phyloP scores from a whole-genome alignment of 2,113 vertebrate species.

The Aegotheles bennettii region DNA sequence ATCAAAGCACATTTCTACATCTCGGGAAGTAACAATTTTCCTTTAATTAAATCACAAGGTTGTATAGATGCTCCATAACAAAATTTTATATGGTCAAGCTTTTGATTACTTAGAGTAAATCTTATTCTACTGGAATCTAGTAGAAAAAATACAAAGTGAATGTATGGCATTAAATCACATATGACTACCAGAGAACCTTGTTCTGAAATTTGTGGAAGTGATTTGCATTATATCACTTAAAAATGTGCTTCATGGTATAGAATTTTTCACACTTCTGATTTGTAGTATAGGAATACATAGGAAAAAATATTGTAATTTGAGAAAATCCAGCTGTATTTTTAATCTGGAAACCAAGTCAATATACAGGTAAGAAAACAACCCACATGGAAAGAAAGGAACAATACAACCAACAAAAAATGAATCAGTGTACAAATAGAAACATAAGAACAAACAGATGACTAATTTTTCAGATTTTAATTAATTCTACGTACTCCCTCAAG shows the following conservation, averaged over 20 bases:
- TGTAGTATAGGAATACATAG: not conserved
- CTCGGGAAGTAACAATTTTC: not conserved
- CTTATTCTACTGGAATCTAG: not conserved
- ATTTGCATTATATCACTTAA: not conserved
- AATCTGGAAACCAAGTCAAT: not conserved
- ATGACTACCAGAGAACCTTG: not conserved
- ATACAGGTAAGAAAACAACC: not conserved
- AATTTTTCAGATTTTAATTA: not conserved
- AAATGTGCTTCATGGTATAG: not conserved
- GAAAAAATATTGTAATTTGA: not conserved
- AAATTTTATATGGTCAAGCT: not conserved
- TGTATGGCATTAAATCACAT: not conserved
- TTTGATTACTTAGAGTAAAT: not conserved
- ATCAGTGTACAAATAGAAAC: not conserved
- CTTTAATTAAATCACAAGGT: not conserved
- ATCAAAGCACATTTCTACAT: not conserved
- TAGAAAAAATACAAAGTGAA: not conserved
- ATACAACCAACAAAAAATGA: not conserved
- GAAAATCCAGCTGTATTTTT: not conserved
- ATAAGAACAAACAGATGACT: not conserved
- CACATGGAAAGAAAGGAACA: not conserved
- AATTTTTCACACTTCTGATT: not conserved
- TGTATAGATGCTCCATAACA: not conserved
- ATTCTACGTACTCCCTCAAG: not conserved
- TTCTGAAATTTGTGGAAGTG: not conserved